Conservation (phyloP, 30 jellyfish, hydroid and myxozoan genomes). For the Cassiopea andromeda region DNA sequence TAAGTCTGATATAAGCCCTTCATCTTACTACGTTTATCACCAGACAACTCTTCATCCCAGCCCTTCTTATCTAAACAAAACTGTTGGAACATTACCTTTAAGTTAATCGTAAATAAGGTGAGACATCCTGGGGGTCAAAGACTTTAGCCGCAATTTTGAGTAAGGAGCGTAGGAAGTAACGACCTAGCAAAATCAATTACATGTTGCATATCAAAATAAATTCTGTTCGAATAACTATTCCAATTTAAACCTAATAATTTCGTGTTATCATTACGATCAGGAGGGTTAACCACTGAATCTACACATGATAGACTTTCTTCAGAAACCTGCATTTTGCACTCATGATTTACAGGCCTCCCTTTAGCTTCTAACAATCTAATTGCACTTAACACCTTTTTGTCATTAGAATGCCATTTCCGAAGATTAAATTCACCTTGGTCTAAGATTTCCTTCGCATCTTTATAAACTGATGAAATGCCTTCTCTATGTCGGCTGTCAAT, state of each 20-base stretch:
- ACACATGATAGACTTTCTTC: constrained; percentile 1
- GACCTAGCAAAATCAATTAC: constrained; percentile 36
- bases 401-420: not conserved
- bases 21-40: constrained; percentile 12
- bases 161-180: constrained; percentile 65
- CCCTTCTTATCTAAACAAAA: constrained; percentile 64
- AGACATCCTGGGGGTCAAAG: constrained; percentile 85
- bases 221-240: constrained; percentile 47
- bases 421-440: constrained; percentile 61
- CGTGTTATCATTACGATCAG: not conserved
- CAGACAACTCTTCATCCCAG: constrained; percentile 70
- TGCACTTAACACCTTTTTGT: constrained; percentile 33
- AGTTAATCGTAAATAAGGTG: constrained; percentile 40
- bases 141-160: constrained; percentile 74
- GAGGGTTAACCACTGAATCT: not conserved
- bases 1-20: constrained; percentile 30
- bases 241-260: constrained; percentile 55
- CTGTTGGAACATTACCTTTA: constrained; percentile 65
- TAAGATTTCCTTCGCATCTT: constrained; percentile 26
- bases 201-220: constrained; percentile 35
- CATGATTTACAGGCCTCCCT: not conserved
- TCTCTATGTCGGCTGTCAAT: constrained; percentile 39
- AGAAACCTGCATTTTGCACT: not conserved
- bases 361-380: not conserved
- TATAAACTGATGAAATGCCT: constrained; percentile 41